Base-by-base conservation (phyloP, 2,888 invertebrate species). In the Platycheirus albimanus region DNA sequence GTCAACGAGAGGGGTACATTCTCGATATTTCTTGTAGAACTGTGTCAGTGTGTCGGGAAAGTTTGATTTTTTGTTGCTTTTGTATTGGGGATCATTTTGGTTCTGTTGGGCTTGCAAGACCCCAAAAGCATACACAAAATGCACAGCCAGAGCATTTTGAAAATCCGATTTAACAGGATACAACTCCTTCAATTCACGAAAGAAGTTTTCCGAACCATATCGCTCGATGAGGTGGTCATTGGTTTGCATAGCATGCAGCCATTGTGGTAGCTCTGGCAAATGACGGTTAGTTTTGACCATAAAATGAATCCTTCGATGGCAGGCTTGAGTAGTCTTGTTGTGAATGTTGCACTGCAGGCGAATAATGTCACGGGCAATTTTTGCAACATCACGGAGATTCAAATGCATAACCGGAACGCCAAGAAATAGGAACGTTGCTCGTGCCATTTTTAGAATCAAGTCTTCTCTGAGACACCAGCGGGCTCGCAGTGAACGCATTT, bases 381-480 rank as follows among this genome's bases (percentile, higher is more conserved):
- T 92, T 0, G 90, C 90, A 90, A 90, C 76, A 88, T 87, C 85
- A 20, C 87, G 84, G 1, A 88, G 80, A 8, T 87, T 86, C 7
- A 90, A 75, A 0, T 87, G 71, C 86, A 91, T 3, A 88, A 92
- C 71, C 86, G 92, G 85, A 92, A 91, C 88, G 7, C 87, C 86
- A 2, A 91, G 79, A 75, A 94, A 93, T 72, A 92, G 88, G 83
- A 92, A 92, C 0, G 94, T 94, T 0, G 94, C 93, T 85, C 94
- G 94, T 84, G 94, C 93, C 81, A 96, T 91, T 51, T 95, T 90
- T 2, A 96, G 88, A 67, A 95, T 89, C 49, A 93, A 93, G 89
- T 96, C 96, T 89, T 96, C 96, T 38, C 92, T 91, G 0, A 92
- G 88, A 6, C 92, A 91, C 95, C 96, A 96, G 6, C 92, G 92